Base-by-base conservation (phyloP, 2,113 vertebrate species). In the Malurus melanocephalus region DNA sequence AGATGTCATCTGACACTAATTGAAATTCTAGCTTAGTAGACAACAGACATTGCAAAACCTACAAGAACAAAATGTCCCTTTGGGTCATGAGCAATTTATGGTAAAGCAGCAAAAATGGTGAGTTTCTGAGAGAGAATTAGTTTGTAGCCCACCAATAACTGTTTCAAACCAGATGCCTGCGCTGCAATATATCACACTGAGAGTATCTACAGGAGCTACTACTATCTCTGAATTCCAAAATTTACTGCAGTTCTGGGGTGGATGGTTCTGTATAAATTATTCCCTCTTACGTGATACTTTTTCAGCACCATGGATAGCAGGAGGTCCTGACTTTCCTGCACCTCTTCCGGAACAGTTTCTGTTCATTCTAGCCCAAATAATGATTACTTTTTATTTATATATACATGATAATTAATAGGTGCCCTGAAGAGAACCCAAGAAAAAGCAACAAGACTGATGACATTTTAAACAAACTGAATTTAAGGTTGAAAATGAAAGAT, bases 1-100 rank as follows among this genome's bases (percentile, higher is more conserved):
- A 93, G 52, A 40, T 66, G 73, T 53, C n/a, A 93, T 42, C n/a
- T 85, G 28, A 65, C 9, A 60, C 18, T 80, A 91, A 92, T 91
- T 95, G 89, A 93, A 90, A 95, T 94, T 93, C 80, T 72, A 33
- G 35, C n/a, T 92, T 96, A 43, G 48, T 80, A 86, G 74, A 23
- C 52, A 88, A 69, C 30, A 93, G 46, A 80, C 20, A 78, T 51
- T 51, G 74, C 53, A 86, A 93, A 94, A 92, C 23, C 71, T 38
- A 40, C 38, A 87, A 88, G 87, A 51, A 89, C 51, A 89, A 93
- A 95, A 79, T 26, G 68, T 86, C 38, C 59, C 55, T 57, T 73
- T 92, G 73, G 75, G 77, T 88, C 69, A 85, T 6, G 55, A 91
- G 24, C 52, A 95, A 95, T 93, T 94, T 90, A 92, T 68, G 82